Evolutionary conservation across 1,140 invertebrate species (phyloP).

Genomic region (Cardiocondyla obscurior): DNA sequence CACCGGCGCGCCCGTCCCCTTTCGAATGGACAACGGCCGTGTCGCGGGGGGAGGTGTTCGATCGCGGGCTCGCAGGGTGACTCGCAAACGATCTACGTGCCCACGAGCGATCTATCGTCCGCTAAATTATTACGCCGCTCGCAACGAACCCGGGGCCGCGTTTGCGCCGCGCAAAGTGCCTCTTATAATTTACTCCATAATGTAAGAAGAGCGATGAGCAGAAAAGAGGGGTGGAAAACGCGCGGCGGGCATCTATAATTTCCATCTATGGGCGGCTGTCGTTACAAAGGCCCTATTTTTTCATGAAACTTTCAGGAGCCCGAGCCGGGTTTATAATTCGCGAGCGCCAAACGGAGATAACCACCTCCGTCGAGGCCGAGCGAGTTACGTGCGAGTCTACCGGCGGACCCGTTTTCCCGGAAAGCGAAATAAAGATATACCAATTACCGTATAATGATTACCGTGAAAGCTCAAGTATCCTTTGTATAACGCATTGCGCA

Average conservation of each 20-base stretch:
- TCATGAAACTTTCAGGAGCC: conserved; percentile 48
- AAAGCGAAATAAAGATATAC: neutral
- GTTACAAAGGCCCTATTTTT: conserved; percentile 49
- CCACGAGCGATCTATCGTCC: conserved; percentile 31
- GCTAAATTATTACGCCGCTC: conserved; percentile 48
- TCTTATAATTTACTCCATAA: conserved; percentile 53
- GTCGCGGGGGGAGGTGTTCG: conserved; percentile 12
- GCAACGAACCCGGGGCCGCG: neutral
- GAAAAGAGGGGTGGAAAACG: neutral
- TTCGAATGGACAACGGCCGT: conserved; percentile 4
- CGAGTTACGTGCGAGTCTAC: neutral
- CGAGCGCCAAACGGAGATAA: conserved; percentile 13
- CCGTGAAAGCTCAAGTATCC: neutral
- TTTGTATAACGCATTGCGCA: conserved; percentile 13
- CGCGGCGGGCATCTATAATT: conserved; percentile 42
- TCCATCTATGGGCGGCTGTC: conserved; percentile 13
- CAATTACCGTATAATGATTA: conserved; percentile 20
- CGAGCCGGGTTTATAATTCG: conserved; percentile 4
- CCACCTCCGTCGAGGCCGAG: neutral
- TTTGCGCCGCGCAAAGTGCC: conserved; percentile 23
- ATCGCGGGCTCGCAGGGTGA: neutral
- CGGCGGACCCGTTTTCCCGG: neutral
- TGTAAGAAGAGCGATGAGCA: conserved; percentile 39
- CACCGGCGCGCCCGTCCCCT: neutral
- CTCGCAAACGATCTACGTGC: conserved; percentile 23